Evolutionary conservation across 92 coral and sea anemone genomes (phyloP).

Genomic region (Phenganax subtilis): DNA sequence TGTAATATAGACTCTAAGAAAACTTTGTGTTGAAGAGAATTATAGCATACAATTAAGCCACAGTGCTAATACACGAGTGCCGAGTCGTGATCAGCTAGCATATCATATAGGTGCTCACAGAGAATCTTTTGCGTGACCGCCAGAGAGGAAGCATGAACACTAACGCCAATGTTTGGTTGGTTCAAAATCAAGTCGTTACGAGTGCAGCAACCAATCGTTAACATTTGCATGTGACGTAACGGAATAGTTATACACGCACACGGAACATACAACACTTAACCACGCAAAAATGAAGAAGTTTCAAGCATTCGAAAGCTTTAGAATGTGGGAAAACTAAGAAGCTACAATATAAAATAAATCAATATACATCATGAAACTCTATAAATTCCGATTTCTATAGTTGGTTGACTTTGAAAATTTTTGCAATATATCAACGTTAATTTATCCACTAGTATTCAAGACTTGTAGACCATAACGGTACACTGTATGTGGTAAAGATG

Average conservation of each 20-base stretch:
- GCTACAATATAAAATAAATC: not conserved
- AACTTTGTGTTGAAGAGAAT: conserved; percentile 34
- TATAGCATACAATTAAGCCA: conserved; percentile 21
- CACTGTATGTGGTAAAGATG: not conserved
- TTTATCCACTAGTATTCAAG: not conserved
- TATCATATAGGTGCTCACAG: not conserved
- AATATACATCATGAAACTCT: too few relatives aligned
- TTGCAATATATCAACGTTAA: not conserved
- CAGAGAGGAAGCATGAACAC: not conserved
- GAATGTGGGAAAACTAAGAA: not conserved
- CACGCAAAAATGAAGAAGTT: conserved; percentile 8
- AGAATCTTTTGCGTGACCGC: not conserved
- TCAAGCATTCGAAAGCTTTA: not conserved
- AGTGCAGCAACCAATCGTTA: not conserved
- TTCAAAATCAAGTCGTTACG: not conserved
- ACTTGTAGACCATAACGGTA: conserved; percentile 17
- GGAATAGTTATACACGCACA: conserved; percentile 4
- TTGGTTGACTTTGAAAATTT: not conserved
- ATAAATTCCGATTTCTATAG: not conserved
- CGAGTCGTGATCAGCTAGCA: conserved; percentile 11
- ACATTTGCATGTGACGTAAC: conserved; percentile 17
- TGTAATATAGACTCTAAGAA: conserved; percentile 17
- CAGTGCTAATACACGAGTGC: not conserved
- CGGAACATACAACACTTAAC: conserved; percentile 7
- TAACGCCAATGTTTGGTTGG: not conserved